phyloP scores from a whole-genome alignment of 2,113 vertebrate genomes.

The Diadophis punctatus region DNA sequence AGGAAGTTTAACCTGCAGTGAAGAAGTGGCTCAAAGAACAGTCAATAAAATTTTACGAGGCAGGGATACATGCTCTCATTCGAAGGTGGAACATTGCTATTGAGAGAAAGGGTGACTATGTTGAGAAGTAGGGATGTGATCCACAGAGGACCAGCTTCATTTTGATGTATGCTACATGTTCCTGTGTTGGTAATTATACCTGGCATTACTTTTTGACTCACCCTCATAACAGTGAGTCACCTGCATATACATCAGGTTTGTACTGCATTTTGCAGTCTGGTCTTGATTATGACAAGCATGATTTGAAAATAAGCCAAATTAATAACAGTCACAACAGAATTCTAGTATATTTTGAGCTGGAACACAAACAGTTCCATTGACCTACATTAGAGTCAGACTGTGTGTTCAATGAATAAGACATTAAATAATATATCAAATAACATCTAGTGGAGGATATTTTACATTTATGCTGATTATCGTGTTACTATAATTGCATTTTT shows the following conservation, averaged over 20 bases:
- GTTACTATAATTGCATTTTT: background rate
- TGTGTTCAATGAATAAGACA: background rate
- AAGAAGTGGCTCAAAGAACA: no score
- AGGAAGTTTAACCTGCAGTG: no score
- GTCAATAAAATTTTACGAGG: no score
- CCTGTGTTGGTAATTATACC: no score
- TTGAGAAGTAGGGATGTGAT: no score
- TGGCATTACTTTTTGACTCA: no score
- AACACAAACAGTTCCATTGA: background rate
- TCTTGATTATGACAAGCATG: background rate
- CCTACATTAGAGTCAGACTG: background rate
- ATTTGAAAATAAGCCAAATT: background rate
- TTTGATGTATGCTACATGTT: no score
- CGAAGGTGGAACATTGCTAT: no score
- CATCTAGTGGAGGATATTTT: background rate
- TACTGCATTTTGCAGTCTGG: background rate
- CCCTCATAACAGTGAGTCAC: background rate
- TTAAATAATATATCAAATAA: background rate
- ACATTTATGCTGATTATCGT: background rate
- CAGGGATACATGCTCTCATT: no score
- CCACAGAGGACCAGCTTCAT: no score
- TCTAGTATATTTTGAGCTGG: background rate
- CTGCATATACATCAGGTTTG: background rate
- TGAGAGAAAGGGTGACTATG: no score
- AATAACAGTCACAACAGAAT: background rate